Percentiles rank a stretch among this genome's conserved stretches.
These are phyloP conservation scores for Scelioninae gen. 1 DNA, from an alignment of 2,888 invertebrate genomes.

Conservation along the genomic window DNA sequence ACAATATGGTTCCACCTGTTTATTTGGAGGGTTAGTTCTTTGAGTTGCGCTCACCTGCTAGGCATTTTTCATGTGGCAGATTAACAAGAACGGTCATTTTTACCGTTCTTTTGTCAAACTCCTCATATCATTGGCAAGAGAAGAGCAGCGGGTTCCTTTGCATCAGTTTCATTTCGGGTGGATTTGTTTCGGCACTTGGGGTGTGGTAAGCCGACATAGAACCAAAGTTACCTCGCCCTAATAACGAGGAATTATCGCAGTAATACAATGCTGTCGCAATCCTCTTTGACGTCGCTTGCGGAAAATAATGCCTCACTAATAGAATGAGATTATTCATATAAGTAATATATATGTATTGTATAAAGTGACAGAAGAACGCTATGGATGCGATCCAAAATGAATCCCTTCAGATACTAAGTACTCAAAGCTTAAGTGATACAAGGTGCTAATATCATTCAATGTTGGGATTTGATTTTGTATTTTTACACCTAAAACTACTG, in stretches of 20 bases:
- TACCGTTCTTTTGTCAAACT: conserved; percentile 74
- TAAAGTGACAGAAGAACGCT: conserved; percentile 40
- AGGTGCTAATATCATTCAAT: neutral
- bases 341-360: conserved; percentile 62
- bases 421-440: conserved; percentile 13
- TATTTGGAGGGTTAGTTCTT: conserved; percentile 64
- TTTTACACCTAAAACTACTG: too few species aligned
- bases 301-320: conserved; percentile 83
- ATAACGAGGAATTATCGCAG: conserved; percentile 84
- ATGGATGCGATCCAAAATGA: conserved; percentile 42
- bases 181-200: conserved; percentile 84
- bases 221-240: conserved; percentile 79
- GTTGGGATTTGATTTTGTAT: neutral
- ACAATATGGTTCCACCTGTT: conserved; percentile 64
- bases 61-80: conserved; percentile 79
- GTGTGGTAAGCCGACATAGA: conserved; percentile 84
- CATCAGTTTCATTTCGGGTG: conserved; percentile 83
- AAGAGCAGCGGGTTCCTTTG: conserved; percentile 78
- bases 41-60: conserved; percentile 79
- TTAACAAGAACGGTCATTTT: conserved; percentile 77
- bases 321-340: conserved; percentile 81
- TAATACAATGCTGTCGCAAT: conserved; percentile 82
- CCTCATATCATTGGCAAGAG: conserved; percentile 52
- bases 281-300: conserved; percentile 83
- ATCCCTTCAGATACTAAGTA: conserved; percentile 46